Base-by-base conservation (phyloP, 2,888 invertebrate genomes). In the Ornithoptera alexandrae region DNA sequence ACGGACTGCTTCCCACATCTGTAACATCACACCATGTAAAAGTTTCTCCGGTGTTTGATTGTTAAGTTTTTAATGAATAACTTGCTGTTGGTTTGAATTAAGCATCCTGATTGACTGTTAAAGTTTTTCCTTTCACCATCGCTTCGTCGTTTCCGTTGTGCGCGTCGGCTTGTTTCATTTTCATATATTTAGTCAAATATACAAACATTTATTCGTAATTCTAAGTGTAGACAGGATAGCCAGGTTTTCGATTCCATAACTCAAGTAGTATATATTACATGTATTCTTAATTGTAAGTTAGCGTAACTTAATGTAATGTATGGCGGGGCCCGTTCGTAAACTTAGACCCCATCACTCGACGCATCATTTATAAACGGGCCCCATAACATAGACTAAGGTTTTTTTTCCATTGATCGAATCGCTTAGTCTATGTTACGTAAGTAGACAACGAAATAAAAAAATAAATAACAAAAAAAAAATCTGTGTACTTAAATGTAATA, bases 141-240 rank as follows among this genome's bases (percentile, higher is more conserved):
- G 92, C 92, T 92, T 92, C 74, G 80, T 89, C 78, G 81, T 84
- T 89, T 90, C 30, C 30, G 30, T 30, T 30, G 75, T 79, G 74
- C 80, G 80, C 84, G 81, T 77, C 72, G 74, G 84, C 87, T 90
- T 88, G 85, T 87, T 90, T 83, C 79, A 80, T 75, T 50, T 50
- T 20, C 70, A 80, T 76, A 85, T 86, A 84, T 82, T 84, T 92
- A 92, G 91, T 82, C 84, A 92, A 92, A 92, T 92, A 92, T 92
- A 92, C 89, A 39, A 30, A 88, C 79, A 84, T 84, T 90, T 88
- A 85, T 88, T 83, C 86, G 83, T 91, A 90, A 84, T 82, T 39
- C 80, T 91, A 89, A 91, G 86, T 72, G 81, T 93, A 93, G 92
- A 83, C 93, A 93, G 81, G 92, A 93, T 93, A 93, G 90, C 89